phyloP scores from a whole-genome alignment of 2,113 vertebrate species.

The Indicator maculatus region DNA sequence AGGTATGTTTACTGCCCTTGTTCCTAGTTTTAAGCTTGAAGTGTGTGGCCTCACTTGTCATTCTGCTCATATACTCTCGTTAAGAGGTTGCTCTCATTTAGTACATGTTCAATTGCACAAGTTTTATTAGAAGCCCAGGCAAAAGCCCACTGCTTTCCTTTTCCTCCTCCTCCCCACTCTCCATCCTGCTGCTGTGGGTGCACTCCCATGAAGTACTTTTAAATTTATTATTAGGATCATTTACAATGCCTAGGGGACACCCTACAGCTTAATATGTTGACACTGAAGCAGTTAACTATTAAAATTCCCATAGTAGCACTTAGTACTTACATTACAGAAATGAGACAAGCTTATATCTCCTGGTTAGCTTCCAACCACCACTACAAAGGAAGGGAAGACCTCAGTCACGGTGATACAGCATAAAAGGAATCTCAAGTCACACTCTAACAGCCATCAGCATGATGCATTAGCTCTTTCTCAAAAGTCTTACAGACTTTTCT shows the following conservation, averaged over 20 bases:
- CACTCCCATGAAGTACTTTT: not conserved
- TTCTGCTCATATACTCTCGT: conserved; percentile 8
- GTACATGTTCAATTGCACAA: conserved; percentile 18
- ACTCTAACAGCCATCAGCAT: not conserved
- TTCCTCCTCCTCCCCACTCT: not conserved
- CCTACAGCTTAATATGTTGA: not conserved
- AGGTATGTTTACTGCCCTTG: conserved; percentile 30
- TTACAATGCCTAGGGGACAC: not conserved
- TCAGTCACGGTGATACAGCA: not conserved
- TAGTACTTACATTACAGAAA: not conserved
- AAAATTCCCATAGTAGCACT: not conserved
- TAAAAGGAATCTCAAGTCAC: conserved; percentile 11
- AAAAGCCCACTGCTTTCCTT: not conserved
- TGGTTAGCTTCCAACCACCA: not conserved
- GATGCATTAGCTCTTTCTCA: not conserved
- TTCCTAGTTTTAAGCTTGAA: not conserved
- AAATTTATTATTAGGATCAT: conserved; percentile 11
- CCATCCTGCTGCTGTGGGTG: not conserved
- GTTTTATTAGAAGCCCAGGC: not conserved
- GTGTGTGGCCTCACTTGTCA: not conserved
- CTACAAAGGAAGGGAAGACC: conserved; percentile 7
- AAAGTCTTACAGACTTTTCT: not conserved
- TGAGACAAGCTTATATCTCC: not conserved
- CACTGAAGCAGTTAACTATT: not conserved
- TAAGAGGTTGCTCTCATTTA: conserved; percentile 33